Base-by-base conservation (phyloP, 2,888 invertebrate genomes). In the Drosophila anceps region DNA sequence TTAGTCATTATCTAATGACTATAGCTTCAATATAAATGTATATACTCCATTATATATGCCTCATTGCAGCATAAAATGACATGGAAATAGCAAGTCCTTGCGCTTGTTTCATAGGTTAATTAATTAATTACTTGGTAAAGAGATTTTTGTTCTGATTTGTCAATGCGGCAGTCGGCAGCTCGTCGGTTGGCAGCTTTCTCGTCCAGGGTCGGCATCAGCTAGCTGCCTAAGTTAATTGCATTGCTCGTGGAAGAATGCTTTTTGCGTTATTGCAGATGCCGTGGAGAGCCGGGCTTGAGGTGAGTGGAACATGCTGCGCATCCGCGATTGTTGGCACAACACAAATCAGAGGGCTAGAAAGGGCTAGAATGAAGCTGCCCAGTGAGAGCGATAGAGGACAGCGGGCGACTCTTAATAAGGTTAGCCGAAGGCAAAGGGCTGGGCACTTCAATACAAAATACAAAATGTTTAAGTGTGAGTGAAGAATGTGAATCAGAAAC, bases 311-410 rank as follows among this genome's bases (percentile, higher is more conserved):
- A 80, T 59, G 90, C 90, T 90, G 90, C 43, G 82, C 77, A 68
- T 73, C 77, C 82, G 62, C 70, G 71, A 79, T 72, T 91, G 91
- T 90, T 90, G 91, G 91, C 90, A 91, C 81, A 90, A 90, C 90
- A 90, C 84, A 83, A 91, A 91, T 90, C 84, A 91, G 48, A 91
- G 48, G 48, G n/a, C 44, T 24, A 24, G 24, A 48, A 44, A 50
- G 51, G 46, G 41, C 51, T 29, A 29, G 31, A 10, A 15, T 8
- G 29, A 53, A 31, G 35, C n/a, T 62, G 41, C 1, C n/a, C 39
- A 33, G 24, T 5, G 29, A 10, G 24, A 31, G 67, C 58, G 68
- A 60, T 46, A 67, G 43, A 43, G 57, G 58, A 35, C 46, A 58
- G 58, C 58, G 35, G 46, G 71, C 37, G 73, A 61, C 74, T 78